Evolutionary conservation across 23 tunicate genomes (phyloP).

Genomic region (Ascidia mentula): DNA sequence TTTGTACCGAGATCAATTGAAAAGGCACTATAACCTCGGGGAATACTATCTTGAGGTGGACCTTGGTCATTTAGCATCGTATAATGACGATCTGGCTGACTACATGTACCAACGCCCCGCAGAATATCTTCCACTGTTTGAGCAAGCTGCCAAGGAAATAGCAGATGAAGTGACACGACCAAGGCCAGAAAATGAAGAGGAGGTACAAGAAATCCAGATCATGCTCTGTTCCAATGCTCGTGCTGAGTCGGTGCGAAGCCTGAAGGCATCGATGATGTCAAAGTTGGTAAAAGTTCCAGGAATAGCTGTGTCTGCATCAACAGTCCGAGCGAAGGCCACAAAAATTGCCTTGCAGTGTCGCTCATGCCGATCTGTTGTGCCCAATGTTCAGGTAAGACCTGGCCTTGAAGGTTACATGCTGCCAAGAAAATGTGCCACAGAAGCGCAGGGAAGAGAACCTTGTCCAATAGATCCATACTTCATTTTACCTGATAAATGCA

Average conservation of each 20-base stretch:
- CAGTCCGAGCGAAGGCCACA: conserved; percentile 85
- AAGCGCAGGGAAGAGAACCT: conserved; percentile 88
- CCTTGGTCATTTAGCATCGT: conserved; percentile 87
- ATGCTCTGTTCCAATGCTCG: conserved; percentile 76
- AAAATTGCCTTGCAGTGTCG: conserved; percentile 91
- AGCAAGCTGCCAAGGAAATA: conserved; percentile 78
- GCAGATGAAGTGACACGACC: conserved; percentile 99
- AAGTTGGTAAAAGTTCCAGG: conserved; percentile 96
- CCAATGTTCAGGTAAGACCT: conserved; percentile 71
- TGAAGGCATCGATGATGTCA: conserved; percentile 86
- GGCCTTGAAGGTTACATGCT: conserved; percentile 93
- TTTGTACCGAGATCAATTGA: conserved; percentile 80
- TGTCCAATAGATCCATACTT: conserved; percentile 98
- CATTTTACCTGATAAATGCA: conserved; percentile 93
- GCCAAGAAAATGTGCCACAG: conserved; percentile 89
- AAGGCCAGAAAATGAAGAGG: conserved; percentile 82
- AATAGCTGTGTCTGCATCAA: conserved; percentile 90
- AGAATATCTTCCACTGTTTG: conserved; percentile 80
- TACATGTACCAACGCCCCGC: conserved; percentile 75
- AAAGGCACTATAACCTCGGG: conserved; percentile 77
- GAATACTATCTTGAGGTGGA: conserved; percentile 85
- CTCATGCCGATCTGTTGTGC: conserved; percentile 59
- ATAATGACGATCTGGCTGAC: conserved; percentile 90
- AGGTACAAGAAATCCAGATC: conserved; percentile 78
- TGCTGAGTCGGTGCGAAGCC: conserved; percentile 66